phyloP scores from a whole-genome alignment of 2,888 invertebrate species.

The Ormyrus nitidulus region DNA sequence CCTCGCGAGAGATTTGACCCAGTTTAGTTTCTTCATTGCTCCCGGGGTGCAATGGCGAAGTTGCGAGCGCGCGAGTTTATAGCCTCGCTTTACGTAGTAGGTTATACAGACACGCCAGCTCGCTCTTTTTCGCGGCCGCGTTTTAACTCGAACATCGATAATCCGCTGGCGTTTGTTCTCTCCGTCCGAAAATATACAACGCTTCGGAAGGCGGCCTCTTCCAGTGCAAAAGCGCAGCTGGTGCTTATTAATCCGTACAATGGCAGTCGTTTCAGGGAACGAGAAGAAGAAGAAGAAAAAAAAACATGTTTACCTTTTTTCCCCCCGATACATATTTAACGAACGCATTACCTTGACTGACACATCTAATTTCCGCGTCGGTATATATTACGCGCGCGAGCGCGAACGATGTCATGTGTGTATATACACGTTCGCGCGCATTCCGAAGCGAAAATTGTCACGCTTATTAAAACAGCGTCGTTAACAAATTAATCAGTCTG shows the following conservation, averaged over 20 bases:
- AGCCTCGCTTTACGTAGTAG: background rate
- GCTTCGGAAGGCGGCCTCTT: too few species aligned
- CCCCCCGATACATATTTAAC: background rate
- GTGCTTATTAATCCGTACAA: too few species aligned
- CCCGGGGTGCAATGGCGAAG: background rate
- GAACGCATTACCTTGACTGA: background rate
- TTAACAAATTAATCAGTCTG: constrained; percentile 42
- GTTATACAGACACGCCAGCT: background rate
- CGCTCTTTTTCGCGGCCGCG: background rate
- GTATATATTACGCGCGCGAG: background rate
- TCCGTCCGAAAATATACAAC: background rate
- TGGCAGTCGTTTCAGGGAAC: background rate
- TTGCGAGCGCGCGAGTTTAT: background rate
- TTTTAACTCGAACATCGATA: constrained; percentile 19
- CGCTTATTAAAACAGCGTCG: constrained; percentile 12
- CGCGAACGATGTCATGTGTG: too few species aligned
- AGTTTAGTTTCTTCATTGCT: constrained; percentile 42
- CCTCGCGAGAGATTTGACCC: constrained; percentile 53
- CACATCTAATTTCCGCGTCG: constrained; percentile 28
- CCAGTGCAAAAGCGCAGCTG: too few species aligned
- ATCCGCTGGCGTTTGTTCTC: background rate
- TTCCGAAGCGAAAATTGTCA: background rate
- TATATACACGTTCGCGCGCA: background rate
- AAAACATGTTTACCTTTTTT: constrained; percentile 30
- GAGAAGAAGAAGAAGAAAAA: background rate